These are phyloP conservation scores for Geopemphigus sp. DNA, from an alignment of 1,140 invertebrate species.

Conservation along the genomic window DNA sequence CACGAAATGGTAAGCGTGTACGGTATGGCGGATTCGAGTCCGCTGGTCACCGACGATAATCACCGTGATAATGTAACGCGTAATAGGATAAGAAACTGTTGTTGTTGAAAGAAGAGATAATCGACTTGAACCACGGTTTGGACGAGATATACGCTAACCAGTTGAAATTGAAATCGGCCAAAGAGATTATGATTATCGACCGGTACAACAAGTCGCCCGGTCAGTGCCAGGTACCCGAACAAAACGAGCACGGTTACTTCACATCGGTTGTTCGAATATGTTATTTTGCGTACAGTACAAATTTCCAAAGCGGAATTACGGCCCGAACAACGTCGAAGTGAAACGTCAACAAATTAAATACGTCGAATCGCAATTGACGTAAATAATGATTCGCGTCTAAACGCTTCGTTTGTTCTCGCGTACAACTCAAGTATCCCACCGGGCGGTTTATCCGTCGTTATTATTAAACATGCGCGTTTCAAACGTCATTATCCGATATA, in stretches of 20 bases:
- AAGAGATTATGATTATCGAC: neutral
- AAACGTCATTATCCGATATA: too few relatives aligned
- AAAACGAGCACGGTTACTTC: neutral
- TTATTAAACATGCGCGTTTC: too few relatives aligned
- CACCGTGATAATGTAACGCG: too few relatives aligned
- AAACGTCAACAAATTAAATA: slow-evolving; percentile 1
- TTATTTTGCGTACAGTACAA: neutral
- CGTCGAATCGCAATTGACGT: neutral
- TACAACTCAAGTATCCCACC: too few relatives aligned
- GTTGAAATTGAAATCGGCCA: neutral
- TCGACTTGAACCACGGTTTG: neutral
- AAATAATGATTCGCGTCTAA: neutral
- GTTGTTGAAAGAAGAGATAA: slow-evolving; percentile 2
- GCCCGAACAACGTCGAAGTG: neutral
- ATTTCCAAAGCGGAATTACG: neutral
- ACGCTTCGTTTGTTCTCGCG: too few relatives aligned
- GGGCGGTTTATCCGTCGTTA: too few relatives aligned
- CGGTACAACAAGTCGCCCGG: neutral
- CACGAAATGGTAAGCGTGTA: neutral
- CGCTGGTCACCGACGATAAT: too few relatives aligned
- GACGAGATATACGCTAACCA: neutral
- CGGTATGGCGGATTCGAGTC: too few relatives aligned
- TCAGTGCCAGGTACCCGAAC: neutral
- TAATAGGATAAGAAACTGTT: neutral
- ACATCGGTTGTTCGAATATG: neutral